Evolutionary conservation across 2,888 invertebrate species (phyloP).

Genomic region (Cryptocheilus praepositus): DNA sequence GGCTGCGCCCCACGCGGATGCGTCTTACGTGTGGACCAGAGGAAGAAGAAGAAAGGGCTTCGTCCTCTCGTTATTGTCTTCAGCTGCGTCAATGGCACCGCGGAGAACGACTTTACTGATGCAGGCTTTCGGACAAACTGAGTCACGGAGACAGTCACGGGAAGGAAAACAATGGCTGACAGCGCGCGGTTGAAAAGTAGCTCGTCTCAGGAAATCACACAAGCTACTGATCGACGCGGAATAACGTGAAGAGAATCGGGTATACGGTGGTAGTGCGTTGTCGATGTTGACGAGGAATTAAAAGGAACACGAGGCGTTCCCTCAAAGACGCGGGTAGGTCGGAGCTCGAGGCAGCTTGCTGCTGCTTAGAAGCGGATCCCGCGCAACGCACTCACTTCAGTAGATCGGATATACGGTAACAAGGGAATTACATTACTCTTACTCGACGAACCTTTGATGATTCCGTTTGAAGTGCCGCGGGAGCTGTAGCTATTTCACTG

Average conservation of each 20-base stretch:
- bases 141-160: too few species aligned
- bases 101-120: too few species aligned
- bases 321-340: slow-evolving; percentile 23
- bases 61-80: slow-evolving; percentile 3
- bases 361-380: slow-evolving; percentile 32
- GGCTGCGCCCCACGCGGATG: background rate
- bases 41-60: background rate
- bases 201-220: too few species aligned
- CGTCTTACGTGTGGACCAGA: background rate
- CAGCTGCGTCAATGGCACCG: background rate
- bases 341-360: slow-evolving; percentile 30
- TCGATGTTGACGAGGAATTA: too few species aligned
- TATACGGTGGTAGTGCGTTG: too few species aligned
- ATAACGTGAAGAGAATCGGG: too few species aligned
- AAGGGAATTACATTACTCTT: slow-evolving; percentile 66
- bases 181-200: too few species aligned
- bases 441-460: slow-evolving; percentile 71
- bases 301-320: too few species aligned
- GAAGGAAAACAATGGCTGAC: too few species aligned
- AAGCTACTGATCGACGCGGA: too few species aligned
- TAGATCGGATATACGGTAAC: slow-evolving; percentile 48
- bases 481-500: slow-evolving; percentile 38
- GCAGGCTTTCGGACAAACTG: too few species aligned
- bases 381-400: slow-evolving; percentile 20
- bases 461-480: slow-evolving; percentile 69